Percentiles rank a stretch among this genome's conserved stretches.
Evolutionary conservation across 2,113 vertebrate genomes (phyloP).

Genomic region (Paralichthys olivaceus): DNA sequence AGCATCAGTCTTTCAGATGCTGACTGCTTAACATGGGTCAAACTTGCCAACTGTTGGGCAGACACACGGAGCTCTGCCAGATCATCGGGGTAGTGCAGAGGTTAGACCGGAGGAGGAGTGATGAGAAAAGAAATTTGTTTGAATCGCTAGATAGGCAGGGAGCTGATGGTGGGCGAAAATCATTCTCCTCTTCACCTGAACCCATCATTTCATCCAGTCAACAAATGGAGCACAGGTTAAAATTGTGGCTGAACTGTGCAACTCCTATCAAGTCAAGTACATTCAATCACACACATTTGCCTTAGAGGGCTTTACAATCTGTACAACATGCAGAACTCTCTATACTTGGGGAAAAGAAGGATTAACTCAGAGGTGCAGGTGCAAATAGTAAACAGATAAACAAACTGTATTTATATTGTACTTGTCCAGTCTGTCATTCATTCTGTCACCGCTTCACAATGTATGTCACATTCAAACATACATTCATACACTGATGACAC

Average conservation of each 20-base stretch:
- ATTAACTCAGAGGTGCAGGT: too few relatives aligned
- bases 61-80: slow-evolving; percentile 7
- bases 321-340: too few relatives aligned
- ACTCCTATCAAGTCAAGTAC: neutral
- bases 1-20: slow-evolving; percentile 41
- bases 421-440: too few relatives aligned
- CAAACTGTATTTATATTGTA: neutral
- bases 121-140: slow-evolving; percentile 25
- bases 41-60: slow-evolving; percentile 31
- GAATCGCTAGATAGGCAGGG: neutral
- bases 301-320: too few relatives aligned
- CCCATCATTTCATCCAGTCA: neutral
- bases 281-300: too few relatives aligned
- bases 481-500: neutral
- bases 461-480: neutral
- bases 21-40: slow-evolving; percentile 40
- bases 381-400: neutral
- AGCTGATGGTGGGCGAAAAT: neutral
- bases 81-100: slow-evolving; percentile 1
- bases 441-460: neutral
- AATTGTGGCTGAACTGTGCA: neutral
- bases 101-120: slow-evolving; percentile 6
- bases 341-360: too few relatives aligned
- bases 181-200: neutral
- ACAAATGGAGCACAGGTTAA: neutral